These are phyloP conservation scores for Agelas oroides DNA, from an alignment of 37 sponge, comb jelly and placozoan genomes.

Conservation along the genomic window DNA sequence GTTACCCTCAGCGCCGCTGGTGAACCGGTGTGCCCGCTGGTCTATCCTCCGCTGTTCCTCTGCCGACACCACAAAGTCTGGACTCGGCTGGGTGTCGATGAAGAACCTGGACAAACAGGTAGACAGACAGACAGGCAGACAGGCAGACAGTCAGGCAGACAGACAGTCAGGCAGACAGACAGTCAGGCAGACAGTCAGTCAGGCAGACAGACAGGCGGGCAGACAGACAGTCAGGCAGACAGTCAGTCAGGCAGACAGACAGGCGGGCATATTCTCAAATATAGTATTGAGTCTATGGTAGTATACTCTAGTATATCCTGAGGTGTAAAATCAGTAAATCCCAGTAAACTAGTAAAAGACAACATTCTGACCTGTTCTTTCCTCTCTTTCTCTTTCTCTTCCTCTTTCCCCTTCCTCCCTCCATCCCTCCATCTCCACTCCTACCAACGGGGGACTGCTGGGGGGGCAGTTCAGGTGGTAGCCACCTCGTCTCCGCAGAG, in stretches of 20 bases:
- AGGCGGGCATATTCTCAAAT: no score
- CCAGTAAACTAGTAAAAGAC: no score
- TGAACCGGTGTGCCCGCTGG: constrained; percentile 66
- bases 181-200: no score
- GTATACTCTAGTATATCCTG: no score
- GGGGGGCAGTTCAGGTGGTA: neutral
- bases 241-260: no score
- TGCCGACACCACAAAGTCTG: neutral
- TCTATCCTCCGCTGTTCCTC: constrained; percentile 58
- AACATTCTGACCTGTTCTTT: constrained; percentile 49
- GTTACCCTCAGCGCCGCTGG: constrained; percentile 23
- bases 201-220: no score
- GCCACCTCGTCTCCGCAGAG: neutral
- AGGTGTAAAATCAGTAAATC: no score
- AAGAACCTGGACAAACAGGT: constrained; percentile 34
- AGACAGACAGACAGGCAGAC: neutral
- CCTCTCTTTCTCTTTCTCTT: constrained; percentile 42
- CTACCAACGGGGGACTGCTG: neutral
- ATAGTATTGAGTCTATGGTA: no score
- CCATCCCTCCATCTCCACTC: constrained; percentile 6
- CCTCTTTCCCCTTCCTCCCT: constrained; percentile 13
- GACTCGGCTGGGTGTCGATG: constrained; percentile 25
- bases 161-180: no score
- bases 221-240: no score
- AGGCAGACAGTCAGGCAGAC: neutral